phyloP scores from a whole-genome alignment of 2,113 vertebrate species.

The Muntiacus reevesi region DNA sequence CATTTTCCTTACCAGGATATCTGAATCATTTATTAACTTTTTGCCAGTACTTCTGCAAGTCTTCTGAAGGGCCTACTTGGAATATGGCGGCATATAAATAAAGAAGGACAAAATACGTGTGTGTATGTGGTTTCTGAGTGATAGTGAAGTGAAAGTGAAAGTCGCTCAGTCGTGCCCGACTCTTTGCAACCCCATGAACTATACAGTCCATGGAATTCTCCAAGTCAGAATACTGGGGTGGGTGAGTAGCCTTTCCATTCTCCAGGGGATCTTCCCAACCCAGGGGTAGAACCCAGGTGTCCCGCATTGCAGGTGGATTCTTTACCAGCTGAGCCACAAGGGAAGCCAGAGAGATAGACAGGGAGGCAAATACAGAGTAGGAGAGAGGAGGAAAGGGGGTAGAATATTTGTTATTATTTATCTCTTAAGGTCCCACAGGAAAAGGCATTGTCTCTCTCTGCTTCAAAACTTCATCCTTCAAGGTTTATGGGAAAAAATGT shows the following conservation, averaged over 20 bases:
- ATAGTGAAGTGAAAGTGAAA: background rate
- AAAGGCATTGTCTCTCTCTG: background rate
- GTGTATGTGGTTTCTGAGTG: background rate
- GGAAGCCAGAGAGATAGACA: background rate
- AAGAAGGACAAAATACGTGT: background rate
- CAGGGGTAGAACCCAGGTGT: background rate
- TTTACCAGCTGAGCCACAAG: background rate
- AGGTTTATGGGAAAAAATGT: background rate
- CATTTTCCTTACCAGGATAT: background rate
- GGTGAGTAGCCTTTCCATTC: background rate
- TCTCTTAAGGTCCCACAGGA: background rate
- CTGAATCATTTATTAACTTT: background rate
- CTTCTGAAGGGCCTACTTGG: background rate
- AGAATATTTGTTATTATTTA: background rate
- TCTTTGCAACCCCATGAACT: background rate
- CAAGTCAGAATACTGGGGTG: background rate
- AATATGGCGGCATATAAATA: background rate
- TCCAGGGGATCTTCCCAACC: background rate
- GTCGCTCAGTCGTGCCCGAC: background rate
- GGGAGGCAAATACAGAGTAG: background rate
- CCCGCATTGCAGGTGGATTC: fast-evolving
- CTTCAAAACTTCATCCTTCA: background rate
- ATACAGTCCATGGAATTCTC: background rate
- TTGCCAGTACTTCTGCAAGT: background rate
- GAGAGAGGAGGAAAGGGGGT: background rate